phyloP scores from a whole-genome alignment of 2,113 vertebrate species.

The Zosterops japonicus region DNA sequence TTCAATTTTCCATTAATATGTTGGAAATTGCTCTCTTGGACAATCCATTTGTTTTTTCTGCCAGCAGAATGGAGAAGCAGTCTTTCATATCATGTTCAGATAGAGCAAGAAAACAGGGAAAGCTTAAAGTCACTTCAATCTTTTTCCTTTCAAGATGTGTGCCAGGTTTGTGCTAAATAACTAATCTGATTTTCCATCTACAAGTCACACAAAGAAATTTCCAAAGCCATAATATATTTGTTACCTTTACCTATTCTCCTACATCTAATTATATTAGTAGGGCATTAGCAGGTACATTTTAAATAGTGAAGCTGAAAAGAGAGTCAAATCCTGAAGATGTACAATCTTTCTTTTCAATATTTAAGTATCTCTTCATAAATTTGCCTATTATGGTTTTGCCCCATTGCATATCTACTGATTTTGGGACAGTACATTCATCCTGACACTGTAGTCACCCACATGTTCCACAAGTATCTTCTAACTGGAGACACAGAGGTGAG shows the following conservation, averaged over 20 bases:
- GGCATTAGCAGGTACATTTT: not conserved
- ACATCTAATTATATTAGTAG: not conserved
- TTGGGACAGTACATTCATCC: not conserved
- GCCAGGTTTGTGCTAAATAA: not conserved
- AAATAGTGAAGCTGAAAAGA: not conserved
- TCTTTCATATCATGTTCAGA: not conserved
- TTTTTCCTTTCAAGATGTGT: not conserved
- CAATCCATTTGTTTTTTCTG: not conserved
- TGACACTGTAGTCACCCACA: not conserved
- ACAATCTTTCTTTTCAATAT: not conserved
- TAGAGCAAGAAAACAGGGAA: not conserved
- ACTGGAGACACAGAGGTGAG: not conserved
- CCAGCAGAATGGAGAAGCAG: not conserved
- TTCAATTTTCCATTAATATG: not conserved
- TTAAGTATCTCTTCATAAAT: not conserved
- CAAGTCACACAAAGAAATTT: not conserved
- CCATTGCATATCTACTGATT: not conserved
- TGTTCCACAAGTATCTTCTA: not conserved
- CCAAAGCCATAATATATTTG: not conserved
- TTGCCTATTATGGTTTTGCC: not conserved
- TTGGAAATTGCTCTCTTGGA: constrained; percentile 7
- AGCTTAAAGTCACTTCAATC: not conserved
- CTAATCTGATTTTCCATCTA: not conserved
- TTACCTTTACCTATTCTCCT: not conserved
- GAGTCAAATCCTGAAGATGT: not conserved